Evolutionary conservation across 2,797 vertebrate species (phyloP), one percentile per base, ranked within the genome.

Genomic region (Chelon auratus): DNA sequence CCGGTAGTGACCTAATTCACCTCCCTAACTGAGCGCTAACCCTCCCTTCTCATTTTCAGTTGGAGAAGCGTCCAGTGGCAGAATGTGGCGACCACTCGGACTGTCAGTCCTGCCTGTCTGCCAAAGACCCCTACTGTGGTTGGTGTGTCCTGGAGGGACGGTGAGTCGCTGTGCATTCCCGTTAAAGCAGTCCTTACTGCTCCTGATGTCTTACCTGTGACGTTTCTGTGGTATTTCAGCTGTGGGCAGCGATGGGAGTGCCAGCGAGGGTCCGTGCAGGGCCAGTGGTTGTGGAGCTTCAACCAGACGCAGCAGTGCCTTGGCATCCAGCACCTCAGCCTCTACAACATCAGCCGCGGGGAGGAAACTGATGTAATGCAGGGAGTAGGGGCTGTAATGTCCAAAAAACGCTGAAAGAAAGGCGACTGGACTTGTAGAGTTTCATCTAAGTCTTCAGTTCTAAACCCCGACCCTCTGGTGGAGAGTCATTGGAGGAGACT

Each of bases 121-220:
- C 94, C 58, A 95, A 73, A 61, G 98, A 99, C 88, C 97, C 98
- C 0, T 98, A 99, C 84, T 99, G 98, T 70, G 98, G 97, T 47
- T 99, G 98, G 98, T 99, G 98, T 91, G 96, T 97, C 53, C 95
- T 99, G 59, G 95, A 97, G 39, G 98, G 97, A 84, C 92, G 95
- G 97, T 99, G 80, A 92, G 96, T 90, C 53, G 14, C 20, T 36
- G 4, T 18, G 4, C 36, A 26, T 40, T 13, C 48, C 9, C 59
- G 0, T 24, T 11, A 3, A 5, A 39, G 1, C 3, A 51, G 13
- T 56, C 18, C 47, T 58, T 10, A 11, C 22, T 24, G 9, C 48
- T 52, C 22, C 17, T 26, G 53, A 36, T 37, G 15, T 63, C 15
- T 42, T 14, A 33, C 5, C 11, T 18, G 22, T 40, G 33, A 56